These are phyloP conservation scores for Leptinotarsa defecta DNA, from an alignment of 1,140 invertebrate genomes.

Conservation along the genomic window DNA sequence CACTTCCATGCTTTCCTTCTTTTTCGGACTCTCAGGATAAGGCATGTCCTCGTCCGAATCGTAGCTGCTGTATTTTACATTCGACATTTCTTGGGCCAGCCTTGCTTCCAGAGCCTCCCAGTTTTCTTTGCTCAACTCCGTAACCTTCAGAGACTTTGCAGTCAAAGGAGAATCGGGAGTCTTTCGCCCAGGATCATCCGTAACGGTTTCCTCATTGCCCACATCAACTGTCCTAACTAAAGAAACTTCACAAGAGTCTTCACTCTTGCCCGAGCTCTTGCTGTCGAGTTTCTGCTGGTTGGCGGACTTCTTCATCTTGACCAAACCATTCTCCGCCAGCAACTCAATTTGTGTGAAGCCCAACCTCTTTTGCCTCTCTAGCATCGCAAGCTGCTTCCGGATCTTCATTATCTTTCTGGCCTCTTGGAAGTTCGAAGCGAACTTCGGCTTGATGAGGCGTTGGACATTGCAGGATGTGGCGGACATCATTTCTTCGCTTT, in stretches of 20 bases:
- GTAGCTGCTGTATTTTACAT: constrained; percentile 42
- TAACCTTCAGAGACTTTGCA: constrained; percentile 27
- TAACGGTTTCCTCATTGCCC: neutral
- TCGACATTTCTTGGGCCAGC: constrained; percentile 45
- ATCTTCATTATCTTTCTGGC: constrained; percentile 67
- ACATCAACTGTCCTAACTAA: constrained; percentile 64
- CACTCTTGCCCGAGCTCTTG: constrained; percentile 65
- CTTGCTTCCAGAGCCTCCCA: constrained; percentile 53
- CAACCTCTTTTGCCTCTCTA: constrained; percentile 60
- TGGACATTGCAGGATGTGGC: neutral
- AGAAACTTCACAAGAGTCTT: constrained; percentile 65
- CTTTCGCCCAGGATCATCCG: neutral
- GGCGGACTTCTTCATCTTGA: neutral
- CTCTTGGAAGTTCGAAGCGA: constrained; percentile 65
- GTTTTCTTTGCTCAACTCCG: constrained; percentile 48
- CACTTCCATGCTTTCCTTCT: constrained; percentile 23
- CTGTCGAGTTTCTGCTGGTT: constrained; percentile 57
- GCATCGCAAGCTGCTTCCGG: constrained; percentile 64
- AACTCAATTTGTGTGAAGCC: constrained; percentile 31
- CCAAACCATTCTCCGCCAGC: neutral
- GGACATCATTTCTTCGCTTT: neutral
- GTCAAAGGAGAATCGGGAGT: neutral
- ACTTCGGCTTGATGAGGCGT: constrained; percentile 62
- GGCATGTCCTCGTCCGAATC: constrained; percentile 36
- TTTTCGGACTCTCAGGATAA: constrained; percentile 12